Evolutionary conservation across 2,888 invertebrate genomes (phyloP).

Genomic region (Miltochrista miniata): DNA sequence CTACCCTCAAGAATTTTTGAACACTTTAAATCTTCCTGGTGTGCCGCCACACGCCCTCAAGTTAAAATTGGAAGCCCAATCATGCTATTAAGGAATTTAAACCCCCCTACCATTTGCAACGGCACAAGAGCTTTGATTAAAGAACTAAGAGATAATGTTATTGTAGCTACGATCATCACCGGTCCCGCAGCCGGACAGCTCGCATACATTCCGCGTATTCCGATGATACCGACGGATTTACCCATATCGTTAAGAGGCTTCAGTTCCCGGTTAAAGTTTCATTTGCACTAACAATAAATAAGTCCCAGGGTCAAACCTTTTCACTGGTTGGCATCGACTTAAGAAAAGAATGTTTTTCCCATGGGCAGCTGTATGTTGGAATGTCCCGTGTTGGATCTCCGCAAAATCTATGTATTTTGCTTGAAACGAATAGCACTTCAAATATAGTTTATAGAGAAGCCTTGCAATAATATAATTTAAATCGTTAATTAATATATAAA

Average conservation of each 20-base stretch:
- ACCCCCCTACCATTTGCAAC: slow-evolving; percentile 10
- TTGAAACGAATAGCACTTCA: no score
- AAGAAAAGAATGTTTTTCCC: slow-evolving; percentile 17
- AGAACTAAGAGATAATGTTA: slow-evolving; percentile 19
- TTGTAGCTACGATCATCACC: slow-evolving; percentile 17
- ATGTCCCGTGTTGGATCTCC: no score
- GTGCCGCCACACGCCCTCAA: slow-evolving; percentile 23
- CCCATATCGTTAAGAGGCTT: slow-evolving; percentile 27
- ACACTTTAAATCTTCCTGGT: slow-evolving; percentile 33
- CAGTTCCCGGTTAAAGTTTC: slow-evolving; percentile 18
- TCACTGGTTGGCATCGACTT: slow-evolving; percentile 24
- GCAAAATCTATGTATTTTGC: no score
- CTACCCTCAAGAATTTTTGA: slow-evolving; percentile 37
- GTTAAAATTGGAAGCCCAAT: slow-evolving; percentile 24
- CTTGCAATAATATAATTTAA: no score
- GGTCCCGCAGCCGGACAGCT: slow-evolving; percentile 19
- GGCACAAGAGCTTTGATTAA: slow-evolving; percentile 11
- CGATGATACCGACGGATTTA: slow-evolving; percentile 26
- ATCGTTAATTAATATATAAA: no score
- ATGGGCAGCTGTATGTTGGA: slow-evolving; percentile 9
- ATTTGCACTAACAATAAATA: slow-evolving; percentile 25
- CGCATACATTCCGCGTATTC: slow-evolving; percentile 25
- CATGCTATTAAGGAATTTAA: neutral
- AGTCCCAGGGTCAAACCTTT: slow-evolving; percentile 26
- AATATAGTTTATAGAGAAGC: no score